Percentiles rank a stretch among this genome's conserved stretches.
These are phyloP conservation scores for Aphelenchoides bicaudatus DNA, from an alignment of 2,888 invertebrate genomes.

Conservation along the genomic window DNA sequence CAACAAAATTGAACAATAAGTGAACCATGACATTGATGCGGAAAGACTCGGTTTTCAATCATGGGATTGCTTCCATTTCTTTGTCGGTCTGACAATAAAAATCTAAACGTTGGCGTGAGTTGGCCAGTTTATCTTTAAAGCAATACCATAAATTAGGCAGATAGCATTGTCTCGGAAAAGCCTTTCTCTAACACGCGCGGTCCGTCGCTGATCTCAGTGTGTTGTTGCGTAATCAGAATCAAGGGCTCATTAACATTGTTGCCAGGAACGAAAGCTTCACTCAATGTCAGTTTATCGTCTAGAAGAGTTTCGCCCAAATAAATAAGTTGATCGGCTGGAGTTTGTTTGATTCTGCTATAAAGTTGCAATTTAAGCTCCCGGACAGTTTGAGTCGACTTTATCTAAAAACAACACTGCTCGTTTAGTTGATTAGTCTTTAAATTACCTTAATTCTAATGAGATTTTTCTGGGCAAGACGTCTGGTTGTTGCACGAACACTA, in stretches of 20 bases:
- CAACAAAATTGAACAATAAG: too few relatives aligned
- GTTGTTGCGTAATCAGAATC: constrained; percentile 38
- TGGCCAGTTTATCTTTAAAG: too few relatives aligned
- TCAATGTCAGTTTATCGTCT: constrained; percentile 45
- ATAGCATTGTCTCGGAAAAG: constrained; percentile 52
- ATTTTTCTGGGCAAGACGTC: constrained; percentile 29
- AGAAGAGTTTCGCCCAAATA: constrained; percentile 23
- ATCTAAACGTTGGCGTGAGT: too few relatives aligned
- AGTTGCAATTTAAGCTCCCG: constrained; percentile 48
- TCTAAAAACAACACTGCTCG: constrained; percentile 25
- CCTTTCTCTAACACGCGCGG: constrained; percentile 49
- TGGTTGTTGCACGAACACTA: constrained; percentile 20
- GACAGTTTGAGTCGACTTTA: constrained; percentile 43
- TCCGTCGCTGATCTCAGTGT: constrained; percentile 29
- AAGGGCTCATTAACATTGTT: constrained; percentile 48
- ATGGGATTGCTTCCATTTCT: too few relatives aligned
- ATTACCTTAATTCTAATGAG: not conserved
- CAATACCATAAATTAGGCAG: too few relatives aligned
- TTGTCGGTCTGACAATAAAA: too few relatives aligned
- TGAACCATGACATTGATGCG: too few relatives aligned
- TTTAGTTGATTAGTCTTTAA: constrained; percentile 7
- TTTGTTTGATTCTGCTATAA: constrained; percentile 35
- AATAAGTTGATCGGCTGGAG: constrained; percentile 38
- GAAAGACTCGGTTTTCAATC: too few relatives aligned
- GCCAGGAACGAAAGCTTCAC: constrained; percentile 39